These are phyloP conservation scores for Chromobotia macracanthus DNA, from an alignment of 2,797 vertebrate genomes.

Conservation along the genomic window DNA sequence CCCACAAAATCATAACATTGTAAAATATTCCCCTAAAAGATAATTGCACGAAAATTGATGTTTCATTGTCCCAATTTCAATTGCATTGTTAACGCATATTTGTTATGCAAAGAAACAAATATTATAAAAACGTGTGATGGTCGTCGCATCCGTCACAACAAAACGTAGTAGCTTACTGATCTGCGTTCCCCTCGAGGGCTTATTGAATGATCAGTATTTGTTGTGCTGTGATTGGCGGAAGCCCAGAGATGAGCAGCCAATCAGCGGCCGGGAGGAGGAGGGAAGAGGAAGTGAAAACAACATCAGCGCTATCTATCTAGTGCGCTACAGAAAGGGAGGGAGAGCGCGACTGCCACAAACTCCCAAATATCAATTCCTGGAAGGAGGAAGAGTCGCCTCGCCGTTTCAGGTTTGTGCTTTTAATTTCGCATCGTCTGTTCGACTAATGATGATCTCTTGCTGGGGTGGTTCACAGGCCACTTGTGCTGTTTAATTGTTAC, in stretches of 20 bases:
- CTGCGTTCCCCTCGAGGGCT: neutral
- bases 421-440: neutral
- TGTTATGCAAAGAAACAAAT: neutral
- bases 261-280: conserved; percentile 74
- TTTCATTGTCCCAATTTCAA: neutral
- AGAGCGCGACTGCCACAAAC: conserved; percentile 61
- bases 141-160: neutral
- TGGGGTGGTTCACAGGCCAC: neutral
- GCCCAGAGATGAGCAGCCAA: conserved; percentile 55
- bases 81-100: neutral
- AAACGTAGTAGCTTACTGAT: neutral
- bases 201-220: conserved; percentile 41
- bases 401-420: conserved; percentile 72
- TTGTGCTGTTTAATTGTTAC: neutral
- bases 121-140: neutral
- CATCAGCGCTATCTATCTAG: conserved; percentile 74
- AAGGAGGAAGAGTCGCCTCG: conserved; percentile 68
- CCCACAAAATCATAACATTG: neutral
- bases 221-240: conserved; percentile 59
- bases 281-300: conserved; percentile 81
- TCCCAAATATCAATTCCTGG: conserved; percentile 67
- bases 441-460: neutral
- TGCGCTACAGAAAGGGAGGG: conserved; percentile 58
- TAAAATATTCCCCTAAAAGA: neutral
- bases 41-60: neutral